These are phyloP conservation scores for Sinocyclocheilus grahami DNA, from an alignment of 2,113 vertebrate genomes.

Conservation along the genomic window DNA sequence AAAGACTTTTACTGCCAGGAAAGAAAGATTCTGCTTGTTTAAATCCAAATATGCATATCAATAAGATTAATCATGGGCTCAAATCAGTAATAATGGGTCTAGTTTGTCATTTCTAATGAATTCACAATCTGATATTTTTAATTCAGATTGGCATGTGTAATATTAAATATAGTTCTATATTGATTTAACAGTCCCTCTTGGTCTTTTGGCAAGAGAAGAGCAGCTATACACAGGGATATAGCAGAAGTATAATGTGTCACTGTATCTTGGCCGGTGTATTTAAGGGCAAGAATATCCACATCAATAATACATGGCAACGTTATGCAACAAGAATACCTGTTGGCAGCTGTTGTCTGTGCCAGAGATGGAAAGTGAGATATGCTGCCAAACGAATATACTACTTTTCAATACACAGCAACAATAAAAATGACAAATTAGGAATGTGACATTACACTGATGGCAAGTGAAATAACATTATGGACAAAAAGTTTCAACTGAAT, in stretches of 20 bases:
- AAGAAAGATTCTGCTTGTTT: not conserved
- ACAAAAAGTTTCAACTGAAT: not conserved
- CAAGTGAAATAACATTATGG: not conserved
- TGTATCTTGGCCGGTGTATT: constrained; percentile 35
- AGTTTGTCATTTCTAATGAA: not conserved
- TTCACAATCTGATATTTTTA: not conserved
- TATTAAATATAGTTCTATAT: not conserved
- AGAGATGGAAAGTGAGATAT: not conserved
- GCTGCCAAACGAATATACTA: not conserved
- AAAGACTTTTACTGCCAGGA: not conserved
- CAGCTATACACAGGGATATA: not conserved
- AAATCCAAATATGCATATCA: not conserved
- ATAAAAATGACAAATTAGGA: not conserved
- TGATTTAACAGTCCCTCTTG: not conserved
- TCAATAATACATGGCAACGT: constrained; percentile 57
- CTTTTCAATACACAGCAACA: not conserved
- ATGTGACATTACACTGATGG: not conserved
- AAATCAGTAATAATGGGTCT: not conserved
- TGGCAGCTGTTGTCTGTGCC: constrained; percentile 31
- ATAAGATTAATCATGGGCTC: not conserved
- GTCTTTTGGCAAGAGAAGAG: not conserved
- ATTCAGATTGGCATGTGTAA: not conserved
- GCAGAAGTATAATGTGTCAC: constrained; percentile 42
- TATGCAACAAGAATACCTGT: constrained; percentile 46
- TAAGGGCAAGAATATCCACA: constrained; percentile 52